Evolutionary conservation across 1,140 invertebrate species (phyloP).

Genomic region (Patella vulgata): DNA sequence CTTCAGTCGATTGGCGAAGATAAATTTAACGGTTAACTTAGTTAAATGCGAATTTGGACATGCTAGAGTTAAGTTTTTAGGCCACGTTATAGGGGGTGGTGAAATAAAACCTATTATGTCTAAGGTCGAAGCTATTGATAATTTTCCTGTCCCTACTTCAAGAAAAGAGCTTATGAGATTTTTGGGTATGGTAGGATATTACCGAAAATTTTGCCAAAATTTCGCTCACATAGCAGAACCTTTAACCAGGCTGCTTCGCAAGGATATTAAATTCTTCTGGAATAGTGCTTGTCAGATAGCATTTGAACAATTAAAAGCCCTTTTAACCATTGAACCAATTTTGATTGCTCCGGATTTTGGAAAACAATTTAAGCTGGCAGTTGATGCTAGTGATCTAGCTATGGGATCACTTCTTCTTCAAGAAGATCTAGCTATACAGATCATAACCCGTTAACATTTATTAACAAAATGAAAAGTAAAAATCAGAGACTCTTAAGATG

Average conservation of each 20-base stretch:
- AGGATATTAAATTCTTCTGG: slow-evolving; percentile 51
- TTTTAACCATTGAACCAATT: slow-evolving; percentile 36
- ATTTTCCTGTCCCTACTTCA: slow-evolving; percentile 27
- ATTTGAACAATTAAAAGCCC: slow-evolving; percentile 54
- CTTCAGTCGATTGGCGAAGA: slow-evolving; percentile 32
- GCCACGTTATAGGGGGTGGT: slow-evolving; percentile 26
- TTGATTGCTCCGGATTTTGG: slow-evolving; percentile 50
- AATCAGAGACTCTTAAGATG: too few relatives aligned
- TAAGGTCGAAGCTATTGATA: slow-evolving; percentile 22
- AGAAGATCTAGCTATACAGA: slow-evolving; percentile 9
- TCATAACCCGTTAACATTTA: too few relatives aligned
- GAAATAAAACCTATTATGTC: slow-evolving; percentile 22
- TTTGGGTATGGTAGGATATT: slow-evolving; percentile 40
- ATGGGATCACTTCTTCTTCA: slow-evolving; percentile 30
- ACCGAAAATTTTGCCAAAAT: slow-evolving; percentile 62
- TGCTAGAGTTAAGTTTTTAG: slow-evolving; percentile 23
- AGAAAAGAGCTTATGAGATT: slow-evolving; percentile 48
- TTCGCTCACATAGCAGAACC: slow-evolving; percentile 63
- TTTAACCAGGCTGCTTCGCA: slow-evolving; percentile 53
- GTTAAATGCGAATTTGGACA: slow-evolving; percentile 26
- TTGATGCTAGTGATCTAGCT: slow-evolving; percentile 37
- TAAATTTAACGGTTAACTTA: slow-evolving; percentile 16
- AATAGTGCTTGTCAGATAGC: slow-evolving; percentile 42
- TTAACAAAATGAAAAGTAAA: too few relatives aligned
- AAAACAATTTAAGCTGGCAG: slow-evolving; percentile 50